Evolutionary conservation across 2,888 invertebrate genomes (phyloP), one percentile per base, ranked within the genome.

Genomic region (Perithous albicinctus): DNA sequence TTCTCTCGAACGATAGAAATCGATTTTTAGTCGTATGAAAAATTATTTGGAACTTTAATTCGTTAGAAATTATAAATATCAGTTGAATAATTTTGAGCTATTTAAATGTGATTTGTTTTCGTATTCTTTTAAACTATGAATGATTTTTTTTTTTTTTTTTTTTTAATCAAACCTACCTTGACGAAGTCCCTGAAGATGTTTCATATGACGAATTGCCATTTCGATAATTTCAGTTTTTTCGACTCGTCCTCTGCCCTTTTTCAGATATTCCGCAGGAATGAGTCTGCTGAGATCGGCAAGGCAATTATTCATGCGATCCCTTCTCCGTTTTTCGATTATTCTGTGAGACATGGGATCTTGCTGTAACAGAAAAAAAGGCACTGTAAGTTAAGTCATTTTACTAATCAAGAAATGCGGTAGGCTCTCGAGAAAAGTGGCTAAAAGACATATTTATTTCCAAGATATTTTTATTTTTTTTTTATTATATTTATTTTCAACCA

Each of bases 171-270:
- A 38, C 29, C 69, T 85, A 90, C 91, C 91, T 86, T 90, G 92
- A 67, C 93, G 92, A 67, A 95, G 93, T 82, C 96, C 96, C 91
- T 98, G 98, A 82, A 99, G 94, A 93, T 96, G 96, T 91, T 98
- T 97, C 93, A 99, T 96, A 90, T 99, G 98, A 77, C 97, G 96
- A 84, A 98, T 99, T 51, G 99, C 98, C 98, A 99, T 98, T 93
- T 99, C 99, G 79, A 99, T 98, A 82, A 99, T 99, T 94, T 99
- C 99, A 0, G 99, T 99, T 93, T 99, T 99, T 93, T 99, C 99
- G 64, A 99, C 97, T 51, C 99, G 95, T 15, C 99, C 99, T 73
- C 99, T 95, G 6, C 98, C 98, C 93, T 99, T 99, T 93, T 98
- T 98, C 90, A 98, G 94, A 92, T 98, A 98, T 89, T 97, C 97